Base-by-base conservation (phyloP, 1,140 invertebrate species). In the Drosophila ambigua region DNA sequence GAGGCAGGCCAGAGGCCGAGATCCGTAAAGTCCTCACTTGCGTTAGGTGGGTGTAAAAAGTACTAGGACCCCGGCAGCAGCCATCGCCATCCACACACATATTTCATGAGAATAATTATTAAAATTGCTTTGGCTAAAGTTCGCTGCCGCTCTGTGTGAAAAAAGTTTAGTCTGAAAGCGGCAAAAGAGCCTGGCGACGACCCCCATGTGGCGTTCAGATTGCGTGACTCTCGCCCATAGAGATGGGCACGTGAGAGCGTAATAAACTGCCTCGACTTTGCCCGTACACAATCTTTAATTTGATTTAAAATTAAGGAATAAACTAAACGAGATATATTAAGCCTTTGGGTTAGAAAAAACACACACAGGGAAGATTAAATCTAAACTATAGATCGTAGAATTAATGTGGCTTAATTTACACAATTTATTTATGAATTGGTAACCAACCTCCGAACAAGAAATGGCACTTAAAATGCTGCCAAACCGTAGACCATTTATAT, bases 101-200 rank as follows among this genome's bases (percentile, higher is more conserved):
- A 82, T 82, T 81, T 88, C 77, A 87, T 82, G 60, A 88, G 80
- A 88, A 88, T 82, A 88, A 87, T 87, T 87, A 87, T 87, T 87
- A 88, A 87, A 87, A 87, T 87, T 87, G 83, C 79, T 80, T 79
- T 63, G 72, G 72, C 74, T 75, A 75, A 75, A 75, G 61, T 75
- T 75, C 68, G 46, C 66, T 48, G 61, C 53, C 54, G 23, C 72
- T 31, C 78, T 35, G 57, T 68, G 72, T 58, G 72, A 61, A 76
- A 69, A 77, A 75, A 75, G 62, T 76, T 76, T 60, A 13, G 62
- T 41, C 49, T 63, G 39, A 65, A 50, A 49, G 51, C 52, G 55
- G 24, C 50, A 20, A 39, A 39, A 39, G 57, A 57, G 68, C 39
- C 60, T 49, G 15, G 67, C 39, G 65, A 71, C 65, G 67, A 71